Evolutionary conservation across 2,888 invertebrate genomes (phyloP), one percentile per base, ranked within the genome.

Genomic region (Campaea margaritaria): DNA sequence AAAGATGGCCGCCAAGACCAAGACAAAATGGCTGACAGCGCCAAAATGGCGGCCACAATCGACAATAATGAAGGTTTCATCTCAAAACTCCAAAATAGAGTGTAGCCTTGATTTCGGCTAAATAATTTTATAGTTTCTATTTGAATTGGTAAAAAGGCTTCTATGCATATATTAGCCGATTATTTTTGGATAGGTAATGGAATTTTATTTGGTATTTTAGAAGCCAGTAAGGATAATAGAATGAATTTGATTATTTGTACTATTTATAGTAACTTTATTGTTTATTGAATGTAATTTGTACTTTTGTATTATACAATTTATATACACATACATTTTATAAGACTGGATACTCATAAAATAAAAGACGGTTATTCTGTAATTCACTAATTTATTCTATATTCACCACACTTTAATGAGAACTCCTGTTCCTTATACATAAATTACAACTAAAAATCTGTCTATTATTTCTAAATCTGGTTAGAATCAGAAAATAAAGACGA

Each of bases 391-490:
- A 81, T 81, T 84, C 75, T 76, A 79, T 68, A 59, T 64, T 58
- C 67, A 77, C 81, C 84, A 85, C 85, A 83, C 81, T 74, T 75
- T 70, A 68, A 78, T 75, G 79, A 78, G 68, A 74, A 67, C 70
- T 68, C 70, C 76, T 76, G 79, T 74, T 79, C 78, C 75, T 69
- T 75, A 82, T 72, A 79, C 73, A 67, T 70, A 84, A 72, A 76
- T 76, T 79, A 82, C 57, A 27, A 78, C 75, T 79, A 81, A 79
- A 21, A 78, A 77, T 14, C 10, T 45, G 73, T 78, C 74, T 67
- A 54, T 63, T 62, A 72, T 60, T 68, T 57, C 55, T 63, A 67
- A 58, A 58, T 57, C 58, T 52, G 27, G 42, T 53, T 49, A 50
- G 27, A 34, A 53, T 59, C 50, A 38, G 64, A 66, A 67, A 55